Conservation (phyloP, 1,140 invertebrate genomes). For the Drosophila ironensis region DNA sequence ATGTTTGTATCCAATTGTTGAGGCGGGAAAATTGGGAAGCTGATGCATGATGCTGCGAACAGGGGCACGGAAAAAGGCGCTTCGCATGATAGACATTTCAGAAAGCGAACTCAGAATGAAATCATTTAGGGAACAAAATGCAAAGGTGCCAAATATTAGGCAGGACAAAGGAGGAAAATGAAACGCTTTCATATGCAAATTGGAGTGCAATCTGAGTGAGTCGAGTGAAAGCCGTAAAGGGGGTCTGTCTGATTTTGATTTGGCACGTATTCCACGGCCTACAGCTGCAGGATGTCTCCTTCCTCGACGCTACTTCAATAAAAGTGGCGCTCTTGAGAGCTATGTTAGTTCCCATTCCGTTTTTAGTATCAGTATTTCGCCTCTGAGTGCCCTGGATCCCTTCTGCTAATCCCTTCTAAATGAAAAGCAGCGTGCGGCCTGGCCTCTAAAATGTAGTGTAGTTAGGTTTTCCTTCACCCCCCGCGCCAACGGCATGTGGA, state of each 20-base stretch:
- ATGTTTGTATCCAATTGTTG: conserved; percentile 65
- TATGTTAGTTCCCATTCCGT: neutral
- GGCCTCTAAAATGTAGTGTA: conserved; percentile 53
- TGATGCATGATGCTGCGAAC: conserved; percentile 41
- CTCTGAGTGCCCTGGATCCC: neutral
- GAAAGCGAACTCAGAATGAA: conserved; percentile 37
- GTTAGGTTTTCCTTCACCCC: conserved; percentile 27
- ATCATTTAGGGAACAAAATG: conserved; percentile 58
- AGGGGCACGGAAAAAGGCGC: conserved; percentile 5
- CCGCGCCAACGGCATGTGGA: conserved; percentile 31
- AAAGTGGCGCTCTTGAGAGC: conserved; percentile 56
- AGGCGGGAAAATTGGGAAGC: neutral
- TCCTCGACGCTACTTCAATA: conserved; percentile 33
- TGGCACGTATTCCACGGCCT: conserved; percentile 58
- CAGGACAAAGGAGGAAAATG: conserved; percentile 32
- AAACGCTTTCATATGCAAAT: conserved; percentile 78
- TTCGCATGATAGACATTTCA: conserved; percentile 49
- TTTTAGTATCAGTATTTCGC: neutral
- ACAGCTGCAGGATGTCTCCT: conserved; percentile 5
- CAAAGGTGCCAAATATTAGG: conserved; percentile 73
- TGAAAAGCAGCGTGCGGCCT: conserved; percentile 59
- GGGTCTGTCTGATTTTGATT: conserved; percentile 77
- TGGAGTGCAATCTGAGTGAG: conserved; percentile 36
- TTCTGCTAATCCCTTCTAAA: conserved; percentile 67
- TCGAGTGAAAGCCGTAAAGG: conserved; percentile 42